Conservation (phyloP, 2,888 invertebrate genomes). For the Thymelicus lineola region DNA sequence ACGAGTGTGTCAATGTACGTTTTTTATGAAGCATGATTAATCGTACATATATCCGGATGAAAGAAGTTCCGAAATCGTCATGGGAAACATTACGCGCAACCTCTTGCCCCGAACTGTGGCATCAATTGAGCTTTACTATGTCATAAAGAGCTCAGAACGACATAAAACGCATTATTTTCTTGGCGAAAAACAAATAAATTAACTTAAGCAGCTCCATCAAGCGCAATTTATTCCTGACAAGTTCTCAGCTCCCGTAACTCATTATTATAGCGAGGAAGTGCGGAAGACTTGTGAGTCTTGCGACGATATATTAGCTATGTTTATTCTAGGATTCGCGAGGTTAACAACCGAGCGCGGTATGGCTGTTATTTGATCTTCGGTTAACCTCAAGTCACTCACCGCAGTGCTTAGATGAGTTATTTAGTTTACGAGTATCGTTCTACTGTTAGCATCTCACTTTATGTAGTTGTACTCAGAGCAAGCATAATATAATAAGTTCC, state of each 20-base stretch:
- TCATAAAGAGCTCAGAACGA: conserved; percentile 56
- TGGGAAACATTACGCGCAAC: conserved; percentile 16
- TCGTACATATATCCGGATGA: conserved; percentile 16
- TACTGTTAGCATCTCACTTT: conserved; percentile 5
- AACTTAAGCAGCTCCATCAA: conserved; percentile 62
- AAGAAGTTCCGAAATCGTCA: conserved; percentile 27
- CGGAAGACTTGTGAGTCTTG: conserved; percentile 47
- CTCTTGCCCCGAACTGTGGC: conserved; percentile 15
- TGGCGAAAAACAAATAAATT: conserved; percentile 75
- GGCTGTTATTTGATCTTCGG: conserved; percentile 37
- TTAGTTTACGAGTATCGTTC: conserved; percentile 25
- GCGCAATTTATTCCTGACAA: conserved; percentile 59
- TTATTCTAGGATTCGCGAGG: conserved; percentile 54
- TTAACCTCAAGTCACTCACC: conserved; percentile 33
- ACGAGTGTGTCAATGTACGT: conserved; percentile 1
- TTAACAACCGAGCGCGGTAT: conserved; percentile 42
- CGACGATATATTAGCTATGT: conserved; percentile 45
- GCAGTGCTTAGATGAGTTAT: conserved; percentile 35
- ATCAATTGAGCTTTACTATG: conserved; percentile 45
- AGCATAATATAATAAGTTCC: conserved; percentile 4
- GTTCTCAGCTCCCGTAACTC: conserved; percentile 60
- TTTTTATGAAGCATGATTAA: conserved; percentile 5
- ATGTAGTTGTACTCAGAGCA: neutral
- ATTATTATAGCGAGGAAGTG: conserved; percentile 56
- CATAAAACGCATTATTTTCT: conserved; percentile 66